Evolutionary conservation across 2,797 vertebrate genomes (phyloP).

Genomic region (Xerus rutilus): DNA sequence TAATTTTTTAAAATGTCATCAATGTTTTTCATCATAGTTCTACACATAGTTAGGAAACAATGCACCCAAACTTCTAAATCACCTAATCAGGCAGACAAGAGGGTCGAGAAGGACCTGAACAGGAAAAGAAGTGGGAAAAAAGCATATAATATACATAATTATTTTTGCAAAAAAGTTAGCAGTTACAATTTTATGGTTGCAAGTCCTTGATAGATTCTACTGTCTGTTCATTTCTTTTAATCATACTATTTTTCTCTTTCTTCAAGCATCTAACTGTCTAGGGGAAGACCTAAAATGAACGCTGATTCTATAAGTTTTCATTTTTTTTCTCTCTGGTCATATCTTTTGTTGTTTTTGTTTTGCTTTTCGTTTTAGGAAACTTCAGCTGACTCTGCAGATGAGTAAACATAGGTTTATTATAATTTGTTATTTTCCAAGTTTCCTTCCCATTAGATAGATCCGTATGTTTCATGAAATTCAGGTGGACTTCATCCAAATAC

Average conservation of each 20-base stretch:
- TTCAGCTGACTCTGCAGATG: not conserved
- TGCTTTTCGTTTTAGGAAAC: not conserved
- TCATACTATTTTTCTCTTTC: not conserved
- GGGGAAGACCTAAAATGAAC: not conserved
- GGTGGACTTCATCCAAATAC: not conserved
- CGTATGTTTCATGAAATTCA: not conserved
- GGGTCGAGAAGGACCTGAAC: not conserved
- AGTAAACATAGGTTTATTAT: not conserved
- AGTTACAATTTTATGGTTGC: not conserved
- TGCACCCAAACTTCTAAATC: not conserved
- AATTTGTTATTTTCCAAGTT: constrained; percentile 17
- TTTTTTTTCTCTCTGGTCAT: not conserved
- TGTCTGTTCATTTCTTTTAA: not conserved
- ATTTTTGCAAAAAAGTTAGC: not conserved
- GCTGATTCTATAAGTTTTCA: not conserved
- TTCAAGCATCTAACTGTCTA: not conserved
- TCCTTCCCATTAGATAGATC: not conserved
- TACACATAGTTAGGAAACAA: not conserved
- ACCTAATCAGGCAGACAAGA: not conserved
- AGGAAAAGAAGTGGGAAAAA: not conserved
- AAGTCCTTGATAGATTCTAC: not conserved
- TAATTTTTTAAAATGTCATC: not conserved
- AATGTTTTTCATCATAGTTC: not conserved
- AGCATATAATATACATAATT: not conserved
- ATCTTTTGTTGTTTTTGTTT: not conserved